phyloP scores from a whole-genome alignment of 30 jellyfish, hydroid and myxozoan genomes.

The Turritopsis rubra region DNA sequence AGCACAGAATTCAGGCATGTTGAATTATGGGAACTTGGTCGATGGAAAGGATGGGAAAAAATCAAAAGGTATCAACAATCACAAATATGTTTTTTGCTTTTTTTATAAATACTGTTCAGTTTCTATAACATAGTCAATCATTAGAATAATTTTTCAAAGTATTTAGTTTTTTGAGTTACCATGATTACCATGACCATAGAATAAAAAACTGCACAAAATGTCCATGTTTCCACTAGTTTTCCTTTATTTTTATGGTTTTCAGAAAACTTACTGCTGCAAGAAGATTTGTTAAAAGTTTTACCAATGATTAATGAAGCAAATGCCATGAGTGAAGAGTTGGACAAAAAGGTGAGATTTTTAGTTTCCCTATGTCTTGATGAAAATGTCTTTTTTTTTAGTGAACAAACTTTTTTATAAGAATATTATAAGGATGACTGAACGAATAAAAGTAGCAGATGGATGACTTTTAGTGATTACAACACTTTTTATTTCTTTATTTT shows the following conservation, averaged over 20 bases:
- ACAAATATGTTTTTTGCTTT: neutral
- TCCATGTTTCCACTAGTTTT: too few species aligned
- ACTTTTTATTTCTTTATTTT: too few species aligned
- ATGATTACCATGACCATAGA: too few species aligned
- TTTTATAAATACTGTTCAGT: too few species aligned
- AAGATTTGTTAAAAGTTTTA: conserved; percentile 63
- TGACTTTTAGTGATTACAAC: too few species aligned
- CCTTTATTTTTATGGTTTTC: neutral
- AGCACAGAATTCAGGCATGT: conserved; percentile 88
- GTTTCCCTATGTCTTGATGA: too few species aligned
- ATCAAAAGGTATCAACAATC: conserved; percentile 36
- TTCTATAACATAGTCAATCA: neutral
- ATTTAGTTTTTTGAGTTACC: too few species aligned
- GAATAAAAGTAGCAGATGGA: too few species aligned
- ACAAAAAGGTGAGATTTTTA: conserved; percentile 60
- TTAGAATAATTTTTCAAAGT: too few species aligned
- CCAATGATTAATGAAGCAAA: conserved; percentile 95
- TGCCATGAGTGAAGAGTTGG: conserved; percentile 97
- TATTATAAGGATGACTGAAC: too few species aligned
- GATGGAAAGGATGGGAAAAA: conserved; percentile 38
- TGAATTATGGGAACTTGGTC: conserved; percentile 57
- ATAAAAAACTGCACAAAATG: too few species aligned
- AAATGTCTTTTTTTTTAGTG: neutral
- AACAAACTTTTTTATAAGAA: too few species aligned
- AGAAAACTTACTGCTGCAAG: conserved; percentile 92